Base-by-base conservation (phyloP, 2,888 invertebrate genomes). In the Conus canariensis region DNA sequence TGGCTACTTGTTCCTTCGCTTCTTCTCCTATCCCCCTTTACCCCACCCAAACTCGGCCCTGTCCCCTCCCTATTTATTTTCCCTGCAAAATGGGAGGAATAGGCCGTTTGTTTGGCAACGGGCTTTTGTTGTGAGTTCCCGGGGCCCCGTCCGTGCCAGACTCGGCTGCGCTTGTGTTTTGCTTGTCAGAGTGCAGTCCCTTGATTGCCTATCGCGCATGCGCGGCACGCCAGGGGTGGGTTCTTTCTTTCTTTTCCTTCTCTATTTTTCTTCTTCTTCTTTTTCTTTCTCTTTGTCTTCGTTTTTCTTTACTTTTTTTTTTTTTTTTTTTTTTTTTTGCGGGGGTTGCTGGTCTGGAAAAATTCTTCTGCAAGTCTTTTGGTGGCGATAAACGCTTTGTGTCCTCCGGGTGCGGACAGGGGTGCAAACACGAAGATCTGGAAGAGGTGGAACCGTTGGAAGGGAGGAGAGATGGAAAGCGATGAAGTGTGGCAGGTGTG, bases 101-200 rank as follows among this genome's bases (percentile, higher is more conserved):
- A 90, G 88, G 89, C 85, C 56, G 89, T 91, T 91, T 91, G 89
- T 91, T 91, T 90, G 89, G 90, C 87, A 83, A 87, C 87, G 87
- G 80, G 88, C 90, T 86, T 89, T 89, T 91, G 89, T 91, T 91
- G 87, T 90, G 88, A 90, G 91, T 91, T 83, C 89, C 83, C 74
- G 74, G 60, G 45, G 64, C 56, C 74, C 60, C n/a, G n/a, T 19
- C 85, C 85, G 70, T 58, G 89, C 70, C 83, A 58, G 70, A 85
- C 14, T 67, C 85, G 67, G 58, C 89, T 58, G 85, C 89, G 88
- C 74, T 74, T 59, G 74, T 89, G 89, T 89, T 89, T 85, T 58
- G 85, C 89, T 89, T 89, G 89, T 89, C 89, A 89, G 89, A 89
- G 89, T 89, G 89, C 89, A 85, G 85, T 85, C 85, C 89, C 89